Conservation (phyloP, 1,140 invertebrate genomes). For the Orchesella cincta region DNA sequence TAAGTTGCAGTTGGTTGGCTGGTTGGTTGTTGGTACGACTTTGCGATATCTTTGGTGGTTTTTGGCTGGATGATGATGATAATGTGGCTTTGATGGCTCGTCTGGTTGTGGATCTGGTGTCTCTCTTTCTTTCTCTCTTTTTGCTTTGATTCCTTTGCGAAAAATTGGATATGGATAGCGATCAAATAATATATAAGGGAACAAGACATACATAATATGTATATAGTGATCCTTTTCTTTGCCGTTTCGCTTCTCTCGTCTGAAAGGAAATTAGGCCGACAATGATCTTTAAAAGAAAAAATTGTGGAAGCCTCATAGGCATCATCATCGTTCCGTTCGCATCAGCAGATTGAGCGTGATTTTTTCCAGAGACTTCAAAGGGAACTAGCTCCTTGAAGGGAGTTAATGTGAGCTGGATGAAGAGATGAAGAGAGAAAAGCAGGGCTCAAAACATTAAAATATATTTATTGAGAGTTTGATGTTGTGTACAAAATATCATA, state of each 20-base stretch:
- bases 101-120: background rate
- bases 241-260: background rate
- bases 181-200: too few species aligned
- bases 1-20: background rate
- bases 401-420: background rate
- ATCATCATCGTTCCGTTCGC: background rate
- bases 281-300: background rate
- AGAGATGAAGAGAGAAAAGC: background rate
- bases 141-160: too few species aligned
- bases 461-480: too few species aligned
- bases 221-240: background rate
- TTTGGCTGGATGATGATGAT: background rate
- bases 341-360: background rate
- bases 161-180: too few species aligned
- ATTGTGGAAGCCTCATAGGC: background rate
- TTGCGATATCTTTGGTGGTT: background rate
- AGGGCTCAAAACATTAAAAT: too few species aligned
- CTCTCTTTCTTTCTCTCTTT: background rate
- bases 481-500: too few species aligned
- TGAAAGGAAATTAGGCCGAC: slow-evolving; percentile 1
- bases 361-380: background rate
- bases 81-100: slow-evolving; percentile 10
- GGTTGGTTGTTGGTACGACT: background rate
- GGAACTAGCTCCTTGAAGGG: background rate
- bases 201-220: too few species aligned